Conservation (phyloP, 1,140 invertebrate genomes). For the Leptonema lineaticorne region DNA sequence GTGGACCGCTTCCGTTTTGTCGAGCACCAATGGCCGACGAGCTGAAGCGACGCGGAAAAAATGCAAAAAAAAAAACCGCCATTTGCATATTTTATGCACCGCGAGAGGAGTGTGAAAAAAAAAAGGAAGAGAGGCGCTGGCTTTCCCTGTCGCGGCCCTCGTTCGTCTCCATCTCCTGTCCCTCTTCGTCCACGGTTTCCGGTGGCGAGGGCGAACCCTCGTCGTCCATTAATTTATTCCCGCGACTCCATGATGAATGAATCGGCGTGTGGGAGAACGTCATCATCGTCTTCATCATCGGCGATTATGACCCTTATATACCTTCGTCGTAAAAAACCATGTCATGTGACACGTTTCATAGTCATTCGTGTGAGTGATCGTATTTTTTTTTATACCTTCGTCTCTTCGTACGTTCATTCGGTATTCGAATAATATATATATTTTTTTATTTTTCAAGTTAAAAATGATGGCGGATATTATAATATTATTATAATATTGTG, state of each 20-base stretch:
- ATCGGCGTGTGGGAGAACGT: neutral
- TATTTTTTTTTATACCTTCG: too few relatives aligned
- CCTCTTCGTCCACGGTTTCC: neutral
- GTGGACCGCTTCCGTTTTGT: slow-evolving; percentile 21
- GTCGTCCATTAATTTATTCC: slow-evolving; percentile 36
- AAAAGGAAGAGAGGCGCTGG: too few relatives aligned
- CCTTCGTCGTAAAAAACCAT: neutral
- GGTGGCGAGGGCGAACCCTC: slow-evolving; percentile 12
- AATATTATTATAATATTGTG: too few relatives aligned
- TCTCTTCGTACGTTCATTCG: too few relatives aligned
- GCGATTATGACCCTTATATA: slow-evolving; percentile 18
- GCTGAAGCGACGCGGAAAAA: slow-evolving; percentile 34
- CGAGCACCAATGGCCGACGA: slow-evolving; percentile 31
- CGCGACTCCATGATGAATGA: slow-evolving; percentile 36
- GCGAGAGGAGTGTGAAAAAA: too few relatives aligned
- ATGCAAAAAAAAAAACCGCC: too few relatives aligned
- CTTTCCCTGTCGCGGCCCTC: too few relatives aligned
- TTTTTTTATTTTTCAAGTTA: too few relatives aligned
- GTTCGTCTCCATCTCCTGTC: neutral
- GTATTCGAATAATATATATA: too few relatives aligned
- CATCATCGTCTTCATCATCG: neutral
- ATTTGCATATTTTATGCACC: slow-evolving; percentile 42
- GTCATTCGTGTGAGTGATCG: too few relatives aligned
- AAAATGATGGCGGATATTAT: too few relatives aligned
- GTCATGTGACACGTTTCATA: too few relatives aligned